Conservation (phyloP, 2,113 vertebrate species). For the Rhinichthys klamathensis region DNA sequence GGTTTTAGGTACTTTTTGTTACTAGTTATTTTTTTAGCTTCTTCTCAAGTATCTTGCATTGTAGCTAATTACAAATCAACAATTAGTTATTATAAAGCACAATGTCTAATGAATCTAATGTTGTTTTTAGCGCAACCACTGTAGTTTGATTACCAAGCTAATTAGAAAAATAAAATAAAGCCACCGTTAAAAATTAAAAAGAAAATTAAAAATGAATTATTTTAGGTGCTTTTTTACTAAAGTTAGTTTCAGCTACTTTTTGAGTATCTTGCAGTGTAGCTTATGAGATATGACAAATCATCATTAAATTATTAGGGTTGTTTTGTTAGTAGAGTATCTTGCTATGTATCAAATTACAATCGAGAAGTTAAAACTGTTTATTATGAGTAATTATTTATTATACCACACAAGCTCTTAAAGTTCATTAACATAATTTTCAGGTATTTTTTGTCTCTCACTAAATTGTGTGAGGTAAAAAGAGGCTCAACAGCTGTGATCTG, state of each 20-base stretch:
- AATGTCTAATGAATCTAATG: no score
- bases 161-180: no score
- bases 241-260: not conserved
- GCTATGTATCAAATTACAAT: not conserved
- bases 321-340: not conserved
- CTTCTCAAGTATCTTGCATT: not conserved
- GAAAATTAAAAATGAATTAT: no score
- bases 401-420: not conserved
- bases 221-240: no score
- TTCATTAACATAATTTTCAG: not conserved
- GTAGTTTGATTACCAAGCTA: no score
- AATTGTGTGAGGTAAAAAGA: not conserved
- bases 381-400: not conserved
- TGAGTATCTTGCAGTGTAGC: not conserved
- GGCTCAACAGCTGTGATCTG: not conserved
- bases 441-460: not conserved
- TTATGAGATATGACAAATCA: not conserved
- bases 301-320: no score
- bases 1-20: not conserved
- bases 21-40: not conserved
- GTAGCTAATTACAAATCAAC: not conserved
- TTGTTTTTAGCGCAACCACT: no score
- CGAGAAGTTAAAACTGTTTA: not conserved
- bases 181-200: no score
- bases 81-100: no score